A percentile compares a stretch with the other conserved stretches of the same genome.
Conservation (phyloP, 2,113 vertebrate species). For the Catharus bicknelli region DNA sequence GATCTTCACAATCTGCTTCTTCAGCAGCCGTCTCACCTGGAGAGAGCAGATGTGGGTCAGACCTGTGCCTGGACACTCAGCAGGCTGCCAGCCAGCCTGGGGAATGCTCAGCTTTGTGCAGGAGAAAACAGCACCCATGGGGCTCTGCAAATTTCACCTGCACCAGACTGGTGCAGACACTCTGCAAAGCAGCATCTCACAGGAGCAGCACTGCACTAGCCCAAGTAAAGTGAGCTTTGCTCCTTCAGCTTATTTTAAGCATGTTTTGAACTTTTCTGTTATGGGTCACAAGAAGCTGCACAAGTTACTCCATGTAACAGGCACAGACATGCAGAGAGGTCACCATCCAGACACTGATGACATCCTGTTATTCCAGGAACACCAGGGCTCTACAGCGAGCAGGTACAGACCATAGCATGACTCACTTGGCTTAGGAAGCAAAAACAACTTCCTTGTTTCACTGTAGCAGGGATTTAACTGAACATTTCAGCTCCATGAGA, state of each 20-base stretch:
- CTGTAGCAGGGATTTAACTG: not conserved
- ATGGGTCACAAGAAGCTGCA: not conserved
- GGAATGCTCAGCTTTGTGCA: not conserved
- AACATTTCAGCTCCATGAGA: not conserved
- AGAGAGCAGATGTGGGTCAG: not conserved
- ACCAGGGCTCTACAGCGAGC: not conserved
- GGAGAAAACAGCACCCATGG: not conserved
- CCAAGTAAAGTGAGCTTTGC: not conserved
- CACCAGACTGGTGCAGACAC: not conserved
- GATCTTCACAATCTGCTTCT: slow-evolving; percentile 91
- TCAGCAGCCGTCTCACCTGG: slow-evolving; percentile 88
- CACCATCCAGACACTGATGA: not conserved
- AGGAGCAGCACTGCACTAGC: not conserved
- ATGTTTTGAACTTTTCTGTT: not conserved
- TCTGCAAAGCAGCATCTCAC: not conserved
- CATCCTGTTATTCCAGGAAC: slow-evolving; percentile 35
- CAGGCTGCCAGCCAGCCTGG: not conserved
- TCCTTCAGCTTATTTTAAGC: not conserved
- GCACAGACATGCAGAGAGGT: not conserved
- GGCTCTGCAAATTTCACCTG: not conserved
- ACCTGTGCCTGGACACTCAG: not conserved
- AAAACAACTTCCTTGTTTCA: not conserved
- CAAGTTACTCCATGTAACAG: not conserved
- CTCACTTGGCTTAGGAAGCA: not conserved
- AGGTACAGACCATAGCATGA: not conserved